Conservation (phyloP, 2,113 vertebrate genomes). For the Azemiops feae region DNA sequence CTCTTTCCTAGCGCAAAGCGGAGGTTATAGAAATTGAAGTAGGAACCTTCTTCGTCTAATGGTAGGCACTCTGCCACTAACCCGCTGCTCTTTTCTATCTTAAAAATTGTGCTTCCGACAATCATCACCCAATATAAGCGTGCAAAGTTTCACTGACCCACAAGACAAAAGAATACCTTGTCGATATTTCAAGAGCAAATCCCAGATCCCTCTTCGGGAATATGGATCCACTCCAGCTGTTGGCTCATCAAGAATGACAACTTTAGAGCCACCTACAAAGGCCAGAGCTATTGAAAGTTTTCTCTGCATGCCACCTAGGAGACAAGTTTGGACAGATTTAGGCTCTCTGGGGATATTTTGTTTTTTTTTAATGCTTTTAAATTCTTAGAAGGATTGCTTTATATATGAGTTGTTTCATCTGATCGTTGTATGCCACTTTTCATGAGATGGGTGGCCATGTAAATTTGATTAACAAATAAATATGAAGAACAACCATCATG, state of each 20-base stretch:
- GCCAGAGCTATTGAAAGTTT: conserved; percentile 96
- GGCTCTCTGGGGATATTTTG: neutral
- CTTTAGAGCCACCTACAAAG: conserved; percentile 96
- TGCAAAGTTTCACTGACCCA: neutral
- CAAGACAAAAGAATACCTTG: conserved; percentile 73
- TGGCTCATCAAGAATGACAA: conserved; percentile 97
- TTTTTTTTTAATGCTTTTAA: neutral
- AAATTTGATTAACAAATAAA: neutral
- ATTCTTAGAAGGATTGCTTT: neutral
- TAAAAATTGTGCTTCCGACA: neutral
- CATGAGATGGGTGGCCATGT: neutral
- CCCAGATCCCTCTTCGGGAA: conserved; percentile 96
- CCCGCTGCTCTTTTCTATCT: neutral
- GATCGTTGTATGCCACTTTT: neutral
- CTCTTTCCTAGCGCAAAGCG: neutral
- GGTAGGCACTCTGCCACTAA: neutral
- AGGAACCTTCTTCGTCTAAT: neutral
- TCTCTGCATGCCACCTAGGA: conserved; percentile 92
- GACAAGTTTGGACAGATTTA: conserved; percentile 15
- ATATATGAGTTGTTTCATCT: neutral
- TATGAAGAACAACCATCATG: neutral
- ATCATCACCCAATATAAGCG: neutral
- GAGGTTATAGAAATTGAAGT: neutral
- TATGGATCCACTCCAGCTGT: conserved; percentile 97
- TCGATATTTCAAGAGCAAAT: conserved; percentile 90